Percentiles rank a stretch among this genome's conserved stretches.
These are phyloP conservation scores for Sinocyclocheilus grahami DNA, from an alignment of 2,113 vertebrate genomes.

Conservation along the genomic window DNA sequence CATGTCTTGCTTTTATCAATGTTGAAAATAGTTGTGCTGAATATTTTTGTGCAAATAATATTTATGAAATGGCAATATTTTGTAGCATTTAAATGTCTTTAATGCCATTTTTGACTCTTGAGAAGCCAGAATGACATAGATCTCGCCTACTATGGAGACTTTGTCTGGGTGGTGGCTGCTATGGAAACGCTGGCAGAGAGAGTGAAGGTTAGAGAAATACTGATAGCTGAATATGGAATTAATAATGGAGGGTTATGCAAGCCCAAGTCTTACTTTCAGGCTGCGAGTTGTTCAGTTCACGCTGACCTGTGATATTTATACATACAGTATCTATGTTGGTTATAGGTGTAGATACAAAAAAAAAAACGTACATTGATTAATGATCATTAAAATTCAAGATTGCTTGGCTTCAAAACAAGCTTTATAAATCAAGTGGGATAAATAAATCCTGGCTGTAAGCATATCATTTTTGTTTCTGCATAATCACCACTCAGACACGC, in stretches of 20 bases:
- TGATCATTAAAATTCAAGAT: background rate
- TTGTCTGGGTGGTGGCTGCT: constrained; percentile 93
- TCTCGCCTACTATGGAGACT: constrained; percentile 89
- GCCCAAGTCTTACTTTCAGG: background rate
- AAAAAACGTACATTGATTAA: background rate
- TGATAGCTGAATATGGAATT: constrained; percentile 14
- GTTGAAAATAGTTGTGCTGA: too few species aligned
- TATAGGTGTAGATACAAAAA: background rate
- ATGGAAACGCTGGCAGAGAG: constrained; percentile 88
- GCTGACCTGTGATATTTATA: background rate
- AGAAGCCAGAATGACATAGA: constrained; percentile 86
- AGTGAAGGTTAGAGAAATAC: constrained; percentile 80
- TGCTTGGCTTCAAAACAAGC: background rate
- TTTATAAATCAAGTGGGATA: background rate
- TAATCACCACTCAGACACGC: background rate
- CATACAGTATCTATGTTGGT: background rate
- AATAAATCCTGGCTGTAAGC: background rate
- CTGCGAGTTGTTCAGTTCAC: background rate
- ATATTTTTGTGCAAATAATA: background rate
- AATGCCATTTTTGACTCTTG: constrained; percentile 52
- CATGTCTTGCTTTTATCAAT: background rate
- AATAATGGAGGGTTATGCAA: constrained; percentile 14
- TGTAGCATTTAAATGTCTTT: too few species aligned
- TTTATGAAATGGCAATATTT: background rate
- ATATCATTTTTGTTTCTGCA: background rate